Evolutionary conservation across 2,797 vertebrate genomes (phyloP).

Genomic region (Tinamus major): DNA sequence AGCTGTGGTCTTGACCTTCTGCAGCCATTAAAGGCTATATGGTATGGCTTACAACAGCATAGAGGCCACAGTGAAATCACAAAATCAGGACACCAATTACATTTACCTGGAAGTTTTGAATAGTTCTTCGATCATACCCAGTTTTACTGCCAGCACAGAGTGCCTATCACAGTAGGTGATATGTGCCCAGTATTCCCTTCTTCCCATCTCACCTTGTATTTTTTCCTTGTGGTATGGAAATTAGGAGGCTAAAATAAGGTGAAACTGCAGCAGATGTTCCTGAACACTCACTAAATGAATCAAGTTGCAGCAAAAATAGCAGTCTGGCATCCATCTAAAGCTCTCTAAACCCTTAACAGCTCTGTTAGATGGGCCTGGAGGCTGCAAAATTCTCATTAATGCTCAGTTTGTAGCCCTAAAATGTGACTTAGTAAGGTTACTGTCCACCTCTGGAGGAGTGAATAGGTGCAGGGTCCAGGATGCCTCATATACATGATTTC

Average conservation of each 20-base stretch:
- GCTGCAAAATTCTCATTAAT: not conserved
- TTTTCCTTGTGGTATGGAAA: not conserved
- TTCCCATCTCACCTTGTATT: not conserved
- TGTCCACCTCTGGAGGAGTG: not conserved
- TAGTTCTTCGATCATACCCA: fast-evolving
- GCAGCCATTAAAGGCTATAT: not conserved
- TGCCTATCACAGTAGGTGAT: not conserved
- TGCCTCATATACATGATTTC: not conserved
- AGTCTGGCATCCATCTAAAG: not conserved
- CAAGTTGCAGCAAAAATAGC: not conserved
- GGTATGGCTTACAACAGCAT: not conserved
- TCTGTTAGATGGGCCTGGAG: not conserved
- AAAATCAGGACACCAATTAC: not conserved
- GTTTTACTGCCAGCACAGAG: not conserved
- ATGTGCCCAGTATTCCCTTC: not conserved
- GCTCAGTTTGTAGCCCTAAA: not conserved
- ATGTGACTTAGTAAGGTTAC: not conserved
- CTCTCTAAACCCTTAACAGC: not conserved
- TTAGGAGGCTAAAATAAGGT: not conserved
- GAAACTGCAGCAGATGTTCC: not conserved
- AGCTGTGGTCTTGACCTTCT: not conserved
- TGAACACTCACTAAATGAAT: not conserved
- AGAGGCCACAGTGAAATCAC: not conserved
- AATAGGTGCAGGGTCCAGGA: not conserved
- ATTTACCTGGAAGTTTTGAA: not conserved